Conservation (phyloP, 2,113 vertebrate genomes). For the Pipra filicauda region DNA sequence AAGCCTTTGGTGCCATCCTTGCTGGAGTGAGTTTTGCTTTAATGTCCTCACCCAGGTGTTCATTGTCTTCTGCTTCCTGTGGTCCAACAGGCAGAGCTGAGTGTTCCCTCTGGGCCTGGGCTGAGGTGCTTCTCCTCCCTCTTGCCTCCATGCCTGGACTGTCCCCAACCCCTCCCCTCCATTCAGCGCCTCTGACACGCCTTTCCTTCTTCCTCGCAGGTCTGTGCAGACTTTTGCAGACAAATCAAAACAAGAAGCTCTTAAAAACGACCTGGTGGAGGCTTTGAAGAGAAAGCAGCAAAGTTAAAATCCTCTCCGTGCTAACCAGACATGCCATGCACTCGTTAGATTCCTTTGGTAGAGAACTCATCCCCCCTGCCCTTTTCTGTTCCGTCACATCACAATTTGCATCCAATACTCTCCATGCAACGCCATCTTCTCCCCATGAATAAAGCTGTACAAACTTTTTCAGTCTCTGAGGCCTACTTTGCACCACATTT, state of each 20-base stretch:
- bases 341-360: conserved; percentile 75
- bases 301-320: conserved; percentile 73
- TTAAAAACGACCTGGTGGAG: conserved; percentile 92
- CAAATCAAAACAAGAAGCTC: conserved; percentile 94
- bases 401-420: conserved; percentile 39
- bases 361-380: conserved; percentile 59
- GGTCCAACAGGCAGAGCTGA: neutral
- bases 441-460: conserved; percentile 77
- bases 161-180: neutral
- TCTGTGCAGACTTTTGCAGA: conserved; percentile 94
- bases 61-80: neutral
- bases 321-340: conserved; percentile 69
- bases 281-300: conserved; percentile 97
- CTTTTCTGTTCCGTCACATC: conserved; percentile 51
- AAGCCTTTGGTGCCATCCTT: neutral
- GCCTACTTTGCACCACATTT: conserved; percentile 73
- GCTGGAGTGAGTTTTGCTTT: neutral
- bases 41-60: neutral
- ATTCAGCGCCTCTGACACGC: rapidly evolving
- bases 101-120: neutral
- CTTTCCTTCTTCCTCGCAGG: conserved; percentile 70
- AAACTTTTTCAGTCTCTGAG: conserved; percentile 71
- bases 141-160: neutral
- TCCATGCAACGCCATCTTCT: conserved; percentile 44
- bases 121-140: conserved; percentile 27